Evolutionary conservation across 2,888 invertebrate genomes (phyloP).

Genomic region (Desoria tigrina): DNA sequence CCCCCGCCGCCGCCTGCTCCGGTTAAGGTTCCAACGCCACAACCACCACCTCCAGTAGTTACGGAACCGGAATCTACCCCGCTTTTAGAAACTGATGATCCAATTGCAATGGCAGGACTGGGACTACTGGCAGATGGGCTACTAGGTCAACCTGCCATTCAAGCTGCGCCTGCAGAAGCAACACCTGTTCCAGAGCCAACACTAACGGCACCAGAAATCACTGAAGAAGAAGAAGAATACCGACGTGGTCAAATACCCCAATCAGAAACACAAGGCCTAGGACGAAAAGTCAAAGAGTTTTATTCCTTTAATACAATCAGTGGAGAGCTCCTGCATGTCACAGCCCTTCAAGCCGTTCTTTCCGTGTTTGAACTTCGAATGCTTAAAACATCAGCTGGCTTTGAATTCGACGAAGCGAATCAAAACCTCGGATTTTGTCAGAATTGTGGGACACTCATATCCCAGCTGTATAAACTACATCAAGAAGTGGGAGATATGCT

Average conservation of each 20-base stretch:
- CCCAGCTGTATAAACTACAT: constrained; percentile 29
- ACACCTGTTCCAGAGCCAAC: not conserved
- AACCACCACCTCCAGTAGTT: too few relatives aligned
- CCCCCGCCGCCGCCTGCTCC: not conserved
- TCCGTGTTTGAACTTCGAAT: constrained; percentile 15
- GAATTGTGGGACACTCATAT: constrained; percentile 13
- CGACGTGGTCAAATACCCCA: constrained; percentile 10
- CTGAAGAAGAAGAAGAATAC: not conserved
- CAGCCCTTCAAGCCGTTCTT: constrained; percentile 15
- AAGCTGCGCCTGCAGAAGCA: not conserved
- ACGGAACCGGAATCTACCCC: too few relatives aligned
- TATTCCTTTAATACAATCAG: constrained; percentile 11
- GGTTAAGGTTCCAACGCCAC: not conserved
- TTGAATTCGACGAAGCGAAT: constrained; percentile 10
- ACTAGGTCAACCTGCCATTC: too few relatives aligned
- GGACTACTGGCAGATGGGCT: too few relatives aligned
- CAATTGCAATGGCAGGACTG: too few relatives aligned
- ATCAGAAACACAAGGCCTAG: not conserved
- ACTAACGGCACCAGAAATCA: not conserved
- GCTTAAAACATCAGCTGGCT: not conserved
- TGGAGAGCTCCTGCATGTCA: constrained; percentile 16
- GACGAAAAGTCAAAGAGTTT: constrained; percentile 15
- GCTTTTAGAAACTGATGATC: too few relatives aligned
- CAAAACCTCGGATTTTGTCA: constrained; percentile 14
- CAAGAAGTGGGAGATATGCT: constrained; percentile 23